A percentile compares a stretch with the other conserved stretches of the same genome.
Conservation (phyloP, 2,888 invertebrate genomes). For the Drosophila formosana region DNA sequence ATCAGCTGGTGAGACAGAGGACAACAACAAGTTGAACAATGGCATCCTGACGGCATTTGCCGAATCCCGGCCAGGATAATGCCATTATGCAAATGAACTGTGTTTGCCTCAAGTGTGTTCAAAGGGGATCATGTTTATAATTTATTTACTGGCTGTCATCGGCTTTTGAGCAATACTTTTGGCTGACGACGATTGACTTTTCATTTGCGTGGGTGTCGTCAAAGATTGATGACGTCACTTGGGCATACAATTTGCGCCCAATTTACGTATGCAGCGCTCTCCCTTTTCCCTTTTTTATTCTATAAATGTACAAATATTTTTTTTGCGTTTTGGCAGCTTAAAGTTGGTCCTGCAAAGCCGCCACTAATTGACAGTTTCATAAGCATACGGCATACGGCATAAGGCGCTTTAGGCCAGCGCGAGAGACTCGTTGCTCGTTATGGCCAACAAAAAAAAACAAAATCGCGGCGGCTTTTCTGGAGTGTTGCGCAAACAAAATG, state of each 20-base stretch:
- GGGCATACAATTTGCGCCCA: constrained; percentile 8
- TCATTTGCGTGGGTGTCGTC: constrained; percentile 28
- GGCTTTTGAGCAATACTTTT: constrained; percentile 45
- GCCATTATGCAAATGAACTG: constrained; percentile 71
- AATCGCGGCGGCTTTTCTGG: constrained; percentile 39
- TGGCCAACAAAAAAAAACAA: constrained; percentile 24
- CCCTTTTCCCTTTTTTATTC: background rate
- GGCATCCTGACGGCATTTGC: constrained; percentile 4
- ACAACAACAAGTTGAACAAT: constrained; percentile 24
- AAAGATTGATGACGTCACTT: constrained; percentile 56
- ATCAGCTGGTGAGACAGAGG: constrained; percentile 27
- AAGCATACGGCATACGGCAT: constrained; percentile 41
- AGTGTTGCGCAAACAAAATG: constrained; percentile 74
- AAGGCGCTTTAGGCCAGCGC: constrained; percentile 19
- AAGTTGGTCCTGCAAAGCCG: constrained; percentile 58
- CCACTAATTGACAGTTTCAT: constrained; percentile 80
- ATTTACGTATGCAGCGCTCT: background rate
- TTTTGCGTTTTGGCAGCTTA: constrained; percentile 40
- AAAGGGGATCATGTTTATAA: constrained; percentile 76
- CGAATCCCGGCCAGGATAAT: constrained; percentile 49
- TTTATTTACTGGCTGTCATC: constrained; percentile 78
- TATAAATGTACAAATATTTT: constrained; percentile 2
- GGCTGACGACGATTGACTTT: constrained; percentile 53
- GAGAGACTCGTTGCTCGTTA: constrained; percentile 57
- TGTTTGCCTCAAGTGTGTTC: constrained; percentile 60